phyloP scores from a whole-genome alignment of 2,113 vertebrate species.

The Machaerirhynchus nigripectus region DNA sequence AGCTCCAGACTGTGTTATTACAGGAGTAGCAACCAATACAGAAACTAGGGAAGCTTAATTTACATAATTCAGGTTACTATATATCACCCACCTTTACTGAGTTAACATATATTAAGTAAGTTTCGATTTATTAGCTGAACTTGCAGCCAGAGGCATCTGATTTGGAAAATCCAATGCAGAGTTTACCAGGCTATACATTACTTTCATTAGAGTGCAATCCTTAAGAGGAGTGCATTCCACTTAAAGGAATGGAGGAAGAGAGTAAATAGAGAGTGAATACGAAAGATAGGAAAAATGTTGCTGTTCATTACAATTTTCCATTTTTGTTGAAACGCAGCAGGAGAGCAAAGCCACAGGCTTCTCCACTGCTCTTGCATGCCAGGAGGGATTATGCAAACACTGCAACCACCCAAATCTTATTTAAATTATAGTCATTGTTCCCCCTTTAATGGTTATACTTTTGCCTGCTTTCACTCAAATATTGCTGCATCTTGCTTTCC shows the following conservation, averaged over 20 bases:
- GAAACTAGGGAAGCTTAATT: neutral
- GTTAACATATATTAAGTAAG: neutral
- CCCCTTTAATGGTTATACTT: constrained; percentile 53
- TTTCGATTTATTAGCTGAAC: constrained; percentile 10
- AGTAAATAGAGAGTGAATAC: constrained; percentile 24
- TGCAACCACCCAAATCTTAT: constrained; percentile 65
- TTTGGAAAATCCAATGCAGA: neutral
- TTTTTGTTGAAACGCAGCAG: constrained; percentile 74
- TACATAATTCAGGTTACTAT: neutral
- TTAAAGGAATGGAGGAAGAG: constrained; percentile 9
- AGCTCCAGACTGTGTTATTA: neutral
- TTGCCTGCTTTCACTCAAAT: constrained; percentile 70
- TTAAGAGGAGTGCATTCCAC: constrained; percentile 9
- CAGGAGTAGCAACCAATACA: neutral
- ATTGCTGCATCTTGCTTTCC: constrained; percentile 59
- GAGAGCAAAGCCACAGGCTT: constrained; percentile 72
- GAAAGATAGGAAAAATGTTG: constrained; percentile 66
- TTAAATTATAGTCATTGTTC: constrained; percentile 71
- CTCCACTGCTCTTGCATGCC: constrained; percentile 51
- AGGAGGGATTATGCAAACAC: constrained; percentile 72
- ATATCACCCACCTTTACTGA: neutral
- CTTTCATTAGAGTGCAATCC: neutral
- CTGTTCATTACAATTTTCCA: constrained; percentile 71
- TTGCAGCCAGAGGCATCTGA: neutral
- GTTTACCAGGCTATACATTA: neutral